phyloP scores from a whole-genome alignment of 2,888 invertebrate species.

The Stenolophus ochropezus region DNA sequence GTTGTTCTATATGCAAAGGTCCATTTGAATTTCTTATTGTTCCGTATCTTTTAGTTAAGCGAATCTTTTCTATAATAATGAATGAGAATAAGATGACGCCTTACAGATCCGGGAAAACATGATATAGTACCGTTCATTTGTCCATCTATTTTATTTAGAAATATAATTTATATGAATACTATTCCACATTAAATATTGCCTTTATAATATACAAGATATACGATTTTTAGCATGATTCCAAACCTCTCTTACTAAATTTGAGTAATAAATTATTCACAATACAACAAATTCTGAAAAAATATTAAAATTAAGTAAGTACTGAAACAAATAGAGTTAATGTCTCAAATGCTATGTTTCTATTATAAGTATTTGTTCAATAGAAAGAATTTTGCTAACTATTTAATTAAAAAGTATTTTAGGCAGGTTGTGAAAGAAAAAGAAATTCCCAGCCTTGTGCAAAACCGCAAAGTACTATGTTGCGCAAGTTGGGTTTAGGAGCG shows the following conservation, averaged over 20 bases:
- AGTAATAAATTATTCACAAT: no score
- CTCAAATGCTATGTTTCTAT: not conserved
- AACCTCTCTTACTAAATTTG: no score
- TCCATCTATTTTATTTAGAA: no score
- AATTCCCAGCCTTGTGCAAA: slow-evolving; percentile 19
- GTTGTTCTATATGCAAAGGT: not conserved
- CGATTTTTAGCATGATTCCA: no score
- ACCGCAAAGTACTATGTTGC: slow-evolving; percentile 4
- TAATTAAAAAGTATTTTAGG: not conserved
- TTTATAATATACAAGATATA: no score
- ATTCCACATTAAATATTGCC: no score
- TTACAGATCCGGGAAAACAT: not conserved
- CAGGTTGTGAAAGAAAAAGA: not conserved
- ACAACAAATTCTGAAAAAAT: no score
- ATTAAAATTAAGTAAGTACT: no score
- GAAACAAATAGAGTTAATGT: no score
- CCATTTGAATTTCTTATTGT: not conserved
- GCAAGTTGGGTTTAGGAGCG: not conserved
- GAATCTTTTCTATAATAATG: not conserved
- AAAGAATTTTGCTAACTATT: not conserved
- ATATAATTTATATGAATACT: no score
- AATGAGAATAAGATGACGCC: not conserved
- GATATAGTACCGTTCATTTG: no score
- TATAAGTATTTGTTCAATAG: not conserved
- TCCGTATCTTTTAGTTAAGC: not conserved